phyloP scores from a whole-genome alignment of 1,140 invertebrate genomes.

The Papilio helenus region DNA sequence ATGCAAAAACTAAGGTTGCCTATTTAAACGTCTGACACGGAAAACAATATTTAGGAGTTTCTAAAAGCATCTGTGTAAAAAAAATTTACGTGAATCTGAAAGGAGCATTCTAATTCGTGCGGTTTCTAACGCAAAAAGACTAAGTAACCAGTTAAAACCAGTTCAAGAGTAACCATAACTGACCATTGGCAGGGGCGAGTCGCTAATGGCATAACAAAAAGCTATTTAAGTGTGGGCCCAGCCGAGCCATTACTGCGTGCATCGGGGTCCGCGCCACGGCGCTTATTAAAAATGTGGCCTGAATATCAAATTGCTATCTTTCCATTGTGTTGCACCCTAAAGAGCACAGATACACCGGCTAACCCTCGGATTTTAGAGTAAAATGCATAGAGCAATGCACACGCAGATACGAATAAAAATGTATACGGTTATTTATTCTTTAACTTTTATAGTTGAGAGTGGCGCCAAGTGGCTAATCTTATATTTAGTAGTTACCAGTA shows the following conservation, averaged over 20 bases:
- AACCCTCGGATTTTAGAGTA: slow-evolving; percentile 63
- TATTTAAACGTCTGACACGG: not conserved
- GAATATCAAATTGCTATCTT: slow-evolving; percentile 83
- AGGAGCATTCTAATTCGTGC: not conserved
- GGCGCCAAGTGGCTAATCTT: too few relatives aligned
- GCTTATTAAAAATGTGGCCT: slow-evolving; percentile 83
- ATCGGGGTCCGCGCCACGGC: slow-evolving; percentile 45
- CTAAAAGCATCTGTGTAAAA: not conserved
- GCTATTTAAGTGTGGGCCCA: slow-evolving; percentile 71
- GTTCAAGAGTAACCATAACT: slow-evolving; percentile 41
- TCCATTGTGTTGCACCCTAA: slow-evolving; percentile 73
- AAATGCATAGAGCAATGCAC: slow-evolving; percentile 46
- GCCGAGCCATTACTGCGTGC: slow-evolving; percentile 62
- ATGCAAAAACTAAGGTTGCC: not conserved
- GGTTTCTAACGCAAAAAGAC: not conserved
- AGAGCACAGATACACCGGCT: slow-evolving; percentile 45
- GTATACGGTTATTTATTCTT: not conserved
- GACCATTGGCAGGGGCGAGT: slow-evolving; percentile 45
- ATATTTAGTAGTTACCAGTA: not conserved
- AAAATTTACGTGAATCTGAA: not conserved
- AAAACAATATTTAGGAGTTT: too few relatives aligned
- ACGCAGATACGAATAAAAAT: not conserved
- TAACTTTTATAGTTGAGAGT: not conserved
- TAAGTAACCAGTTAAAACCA: slow-evolving; percentile 12
- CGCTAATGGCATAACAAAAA: slow-evolving; percentile 69